Base-by-base conservation (phyloP, 2,797 vertebrate genomes). In the Karalla daura region DNA sequence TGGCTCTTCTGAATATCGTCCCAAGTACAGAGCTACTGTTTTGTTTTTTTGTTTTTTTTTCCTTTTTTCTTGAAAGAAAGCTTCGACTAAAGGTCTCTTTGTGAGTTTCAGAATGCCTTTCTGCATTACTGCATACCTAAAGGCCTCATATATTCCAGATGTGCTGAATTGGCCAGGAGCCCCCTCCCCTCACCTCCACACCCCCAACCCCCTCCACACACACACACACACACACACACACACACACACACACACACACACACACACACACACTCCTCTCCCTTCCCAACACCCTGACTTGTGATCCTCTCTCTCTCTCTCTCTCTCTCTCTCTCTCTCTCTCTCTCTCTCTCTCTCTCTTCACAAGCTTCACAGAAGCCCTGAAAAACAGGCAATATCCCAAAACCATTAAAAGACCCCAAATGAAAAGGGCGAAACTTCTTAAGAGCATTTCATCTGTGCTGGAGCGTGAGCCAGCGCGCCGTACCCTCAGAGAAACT, bases 101-200 rank as follows among this genome's bases (percentile, higher is more conserved):
- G 92, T 91, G 89, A 93, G 90, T 86, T 91, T 90, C 78, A 90
- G 87, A 93, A 93, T 91, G 90, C 90, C 88, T 92, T 89, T 93
- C 90, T 89, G 86, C 92, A 92, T 89, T 92, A 87, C 91, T 93
- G 93, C 92, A 95, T 94, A 93, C 93, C 92, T 94, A 90, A 89
- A 92, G 85, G 90, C 87, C 90, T 94, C 92, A 94, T 94, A 93
- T 92, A 93, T 93, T 94, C 94, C 94, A 95, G 93, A 95, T 95
- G 94, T 94, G 92, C 84, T 88, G 89, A 90, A 90, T 86, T 90
- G 89, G 89, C 89, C 80, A 77, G 80, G 74, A 89, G 65, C 65
- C 67, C 58, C 76, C 45, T 51, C 60, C 12, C 36, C 53, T 49
- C 41, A 5, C 51, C 23, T 28, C 3, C 5, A 39, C 55, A 49